These are phyloP conservation scores for Heliconius aoede DNA, from an alignment of 2,888 invertebrate species.

Conservation along the genomic window DNA sequence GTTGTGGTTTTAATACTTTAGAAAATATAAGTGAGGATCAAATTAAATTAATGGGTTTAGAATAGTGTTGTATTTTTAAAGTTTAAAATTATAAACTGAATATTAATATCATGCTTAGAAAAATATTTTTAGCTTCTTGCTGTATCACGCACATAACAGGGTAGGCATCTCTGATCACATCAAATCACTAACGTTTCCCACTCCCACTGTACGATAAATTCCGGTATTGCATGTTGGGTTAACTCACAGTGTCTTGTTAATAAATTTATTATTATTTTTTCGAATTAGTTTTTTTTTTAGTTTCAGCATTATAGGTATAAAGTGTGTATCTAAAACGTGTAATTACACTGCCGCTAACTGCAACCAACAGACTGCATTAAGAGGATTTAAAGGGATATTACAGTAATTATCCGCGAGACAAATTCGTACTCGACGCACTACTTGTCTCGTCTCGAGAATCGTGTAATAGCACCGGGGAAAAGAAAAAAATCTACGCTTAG, in stretches of 20 bases:
- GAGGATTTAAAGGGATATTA: conserved; percentile 39
- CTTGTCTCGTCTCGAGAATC: conserved; percentile 43
- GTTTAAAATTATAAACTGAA: neutral
- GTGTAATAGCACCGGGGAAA: conserved; percentile 36
- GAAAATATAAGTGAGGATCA: neutral
- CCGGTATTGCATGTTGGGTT: too few species aligned
- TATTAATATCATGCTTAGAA: neutral
- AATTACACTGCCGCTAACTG: conserved; percentile 15
- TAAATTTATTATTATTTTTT: too few species aligned
- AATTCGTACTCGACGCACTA: conserved; percentile 43
- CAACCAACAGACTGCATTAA: conserved; percentile 29
- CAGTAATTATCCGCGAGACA: conserved; percentile 41
- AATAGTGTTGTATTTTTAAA: neutral
- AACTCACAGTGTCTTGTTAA: neutral
- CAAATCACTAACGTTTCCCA: too few species aligned
- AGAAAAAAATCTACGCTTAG: conserved; percentile 23
- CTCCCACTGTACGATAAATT: too few species aligned
- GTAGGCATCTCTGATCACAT: too few species aligned
- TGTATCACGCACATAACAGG: too few species aligned
- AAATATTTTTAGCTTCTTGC: too few species aligned
- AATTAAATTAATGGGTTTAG: neutral
- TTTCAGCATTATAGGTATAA: neutral
- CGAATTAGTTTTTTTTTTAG: too few species aligned
- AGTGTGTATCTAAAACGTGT: neutral
- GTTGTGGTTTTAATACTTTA: conserved; percentile 7